These are phyloP conservation scores for Porites evermanni DNA, from an alignment of 92 coral and sea anemone genomes.

Conservation along the genomic window DNA sequence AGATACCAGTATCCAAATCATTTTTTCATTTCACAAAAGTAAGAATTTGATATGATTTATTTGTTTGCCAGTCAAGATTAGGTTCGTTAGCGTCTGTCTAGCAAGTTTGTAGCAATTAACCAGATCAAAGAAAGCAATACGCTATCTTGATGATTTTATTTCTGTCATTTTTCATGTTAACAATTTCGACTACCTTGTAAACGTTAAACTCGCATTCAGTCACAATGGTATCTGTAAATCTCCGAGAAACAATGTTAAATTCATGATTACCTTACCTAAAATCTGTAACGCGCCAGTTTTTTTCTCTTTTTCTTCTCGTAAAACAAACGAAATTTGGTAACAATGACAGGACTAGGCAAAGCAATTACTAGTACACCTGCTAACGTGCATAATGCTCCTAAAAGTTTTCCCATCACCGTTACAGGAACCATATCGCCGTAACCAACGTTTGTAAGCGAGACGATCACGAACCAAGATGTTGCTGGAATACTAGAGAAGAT, in stretches of 20 bases:
- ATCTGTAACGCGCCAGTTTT: slow-evolving; percentile 32
- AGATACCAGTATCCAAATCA: not conserved
- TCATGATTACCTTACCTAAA: not conserved
- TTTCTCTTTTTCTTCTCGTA: slow-evolving; percentile 69
- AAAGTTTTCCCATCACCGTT: slow-evolving; percentile 74
- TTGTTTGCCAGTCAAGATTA: not conserved
- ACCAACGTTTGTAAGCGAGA: slow-evolving; percentile 94
- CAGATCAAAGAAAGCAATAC: not conserved
- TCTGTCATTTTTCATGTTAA: not conserved
- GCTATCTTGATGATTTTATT: not conserved
- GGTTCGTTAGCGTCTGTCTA: slow-evolving; percentile 11
- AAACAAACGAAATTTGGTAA: slow-evolving; percentile 78
- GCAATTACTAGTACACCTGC: slow-evolving; percentile 87
- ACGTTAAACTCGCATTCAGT: not conserved
- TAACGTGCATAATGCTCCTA: slow-evolving; percentile 82
- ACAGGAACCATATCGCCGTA: slow-evolving; percentile 96
- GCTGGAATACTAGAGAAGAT: slow-evolving; percentile 86
- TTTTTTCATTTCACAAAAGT: not conserved
- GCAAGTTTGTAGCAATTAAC: not conserved
- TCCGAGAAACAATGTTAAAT: not conserved
- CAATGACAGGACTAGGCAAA: slow-evolving; percentile 87
- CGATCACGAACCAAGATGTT: slow-evolving; percentile 93
- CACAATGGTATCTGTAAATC: not conserved
- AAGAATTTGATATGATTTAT: not conserved
- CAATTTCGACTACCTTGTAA: not conserved